Evolutionary conservation across 2,113 vertebrate species (phyloP), one percentile per base, ranked within the genome.

Genomic region (Syngnathoides biaculeatus): DNA sequence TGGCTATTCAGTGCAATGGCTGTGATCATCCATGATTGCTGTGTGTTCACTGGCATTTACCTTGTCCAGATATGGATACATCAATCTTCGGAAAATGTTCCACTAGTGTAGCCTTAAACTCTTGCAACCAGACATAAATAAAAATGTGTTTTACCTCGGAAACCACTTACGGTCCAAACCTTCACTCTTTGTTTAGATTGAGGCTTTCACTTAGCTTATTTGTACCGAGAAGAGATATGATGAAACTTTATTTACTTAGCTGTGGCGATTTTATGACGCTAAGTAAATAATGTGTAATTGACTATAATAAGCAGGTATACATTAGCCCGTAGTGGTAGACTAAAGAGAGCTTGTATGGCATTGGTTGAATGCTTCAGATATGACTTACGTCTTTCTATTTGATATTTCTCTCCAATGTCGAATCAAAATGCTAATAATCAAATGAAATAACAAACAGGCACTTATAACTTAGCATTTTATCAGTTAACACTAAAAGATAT

Each of bases 21-120:
- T 22, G 3, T 19, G 56, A 83, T 53, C 61, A 22, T 62, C 30
- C 20, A 48, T 65, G 38, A 70, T 64, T 35, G 53, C 67, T 39
- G 26, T 63, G 72, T 68, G 38, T 78, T 72, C 40, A 42, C 72
- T 73, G 69, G 64, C 72, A 17, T 66, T 75, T 45, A 38, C 20
- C 0, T 69, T 43, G 14, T 3, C 38, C 27, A 47, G 20, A 56
- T 65, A 47, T 63, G 61, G 43, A 47, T 65, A 17, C 13, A 62
- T 43, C 15, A 39, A 59, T 56, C 52, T 64, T 61, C 59, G 50
- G 60, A 73, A 67, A 78, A 68, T 72, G 5, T 60, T 62, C n/a
- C 65, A 65, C 48, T 20, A 62, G 13, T 55, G 4, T 20, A 48
- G 64, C 55, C 55, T 56, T 64, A 47, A 17, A 55, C 56, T 24